Percentiles rank a stretch among this genome's conserved stretches.
Conservation (phyloP, 2,888 invertebrate species). For the Petrophora chlorosata region DNA sequence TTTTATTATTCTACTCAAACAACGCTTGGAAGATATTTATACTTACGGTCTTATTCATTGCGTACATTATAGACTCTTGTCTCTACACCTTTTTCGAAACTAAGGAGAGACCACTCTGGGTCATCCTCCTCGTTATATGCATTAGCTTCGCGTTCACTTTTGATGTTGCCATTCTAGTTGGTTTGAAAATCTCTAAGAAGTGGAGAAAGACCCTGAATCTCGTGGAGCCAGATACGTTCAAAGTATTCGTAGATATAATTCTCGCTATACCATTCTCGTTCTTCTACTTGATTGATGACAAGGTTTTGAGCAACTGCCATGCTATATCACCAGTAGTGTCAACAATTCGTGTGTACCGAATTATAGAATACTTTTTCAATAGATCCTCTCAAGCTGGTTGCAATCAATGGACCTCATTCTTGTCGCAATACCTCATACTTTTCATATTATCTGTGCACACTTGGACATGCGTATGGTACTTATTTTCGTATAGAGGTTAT, state of each 20-base stretch:
- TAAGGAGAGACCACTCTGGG: conserved; percentile 53
- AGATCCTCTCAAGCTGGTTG: conserved; percentile 75
- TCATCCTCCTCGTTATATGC: conserved; percentile 57
- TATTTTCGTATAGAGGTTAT: conserved; percentile 67
- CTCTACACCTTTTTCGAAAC: conserved; percentile 64
- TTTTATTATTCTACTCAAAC: conserved; percentile 67
- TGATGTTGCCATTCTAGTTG: conserved; percentile 65
- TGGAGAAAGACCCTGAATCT: conserved; percentile 77
- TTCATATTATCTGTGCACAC: conserved; percentile 74
- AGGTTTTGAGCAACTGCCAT: conserved; percentile 53
- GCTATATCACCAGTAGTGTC: conserved; percentile 68
- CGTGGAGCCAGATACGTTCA: conserved; percentile 65
- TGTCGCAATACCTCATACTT: conserved; percentile 74
- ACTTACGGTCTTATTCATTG: conserved; percentile 60
- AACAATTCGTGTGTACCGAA: conserved; percentile 67
- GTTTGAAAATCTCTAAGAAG: conserved; percentile 68
- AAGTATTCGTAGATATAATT: conserved; percentile 61
- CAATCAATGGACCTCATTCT: conserved; percentile 77
- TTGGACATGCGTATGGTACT: conserved; percentile 76
- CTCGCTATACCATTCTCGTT: conserved; percentile 69
- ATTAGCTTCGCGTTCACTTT: conserved; percentile 64
- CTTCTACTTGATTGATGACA: conserved; percentile 55
- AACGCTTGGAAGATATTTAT: conserved; percentile 67
- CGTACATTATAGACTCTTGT: conserved; percentile 67
- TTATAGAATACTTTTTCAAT: conserved; percentile 69